Conservation (phyloP, 2,113 vertebrate genomes). For the Saccopteryx bilineata region DNA sequence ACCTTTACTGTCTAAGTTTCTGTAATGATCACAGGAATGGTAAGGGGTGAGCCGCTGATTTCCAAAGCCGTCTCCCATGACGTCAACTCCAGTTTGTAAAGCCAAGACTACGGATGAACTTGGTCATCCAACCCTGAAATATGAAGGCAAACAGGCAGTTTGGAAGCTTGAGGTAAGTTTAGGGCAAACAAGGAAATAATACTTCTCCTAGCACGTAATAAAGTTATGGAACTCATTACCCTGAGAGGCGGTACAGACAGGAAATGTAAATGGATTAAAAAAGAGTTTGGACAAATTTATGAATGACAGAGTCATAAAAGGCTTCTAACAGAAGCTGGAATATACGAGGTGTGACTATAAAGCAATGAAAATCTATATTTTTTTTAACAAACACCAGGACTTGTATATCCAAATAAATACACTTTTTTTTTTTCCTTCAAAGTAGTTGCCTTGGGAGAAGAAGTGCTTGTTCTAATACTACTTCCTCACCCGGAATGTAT, state of each 20-base stretch:
- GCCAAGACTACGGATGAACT: not conserved
- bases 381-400: slow-evolving; percentile 68
- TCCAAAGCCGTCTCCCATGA: not conserved
- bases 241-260: slow-evolving; percentile 76
- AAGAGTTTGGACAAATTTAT: slow-evolving; percentile 84
- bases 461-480: slow-evolving; percentile 48
- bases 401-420: slow-evolving; percentile 68
- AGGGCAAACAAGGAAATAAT: slow-evolving; percentile 81
- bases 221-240: slow-evolving; percentile 85
- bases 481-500: slow-evolving; percentile 27
- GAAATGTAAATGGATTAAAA: slow-evolving; percentile 85
- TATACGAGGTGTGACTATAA: slow-evolving; percentile 78
- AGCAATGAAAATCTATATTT: slow-evolving; percentile 73
- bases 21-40: not conserved
- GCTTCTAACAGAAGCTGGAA: slow-evolving; percentile 79
- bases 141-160: slow-evolving; percentile 27
- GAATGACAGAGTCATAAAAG: slow-evolving; percentile 82
- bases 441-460: slow-evolving; percentile 65
- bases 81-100: slow-evolving; percentile 52
- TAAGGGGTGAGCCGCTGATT: not conserved
- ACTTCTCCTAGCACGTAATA: slow-evolving; percentile 81
- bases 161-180: slow-evolving; percentile 75
- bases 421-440: slow-evolving; percentile 67
- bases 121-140: slow-evolving; percentile 65
- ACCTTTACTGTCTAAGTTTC: not conserved